Percentiles rank a stretch among this genome's conserved stretches.
Conservation (phyloP, 2,888 invertebrate genomes). For the Poecilus cupreus region DNA sequence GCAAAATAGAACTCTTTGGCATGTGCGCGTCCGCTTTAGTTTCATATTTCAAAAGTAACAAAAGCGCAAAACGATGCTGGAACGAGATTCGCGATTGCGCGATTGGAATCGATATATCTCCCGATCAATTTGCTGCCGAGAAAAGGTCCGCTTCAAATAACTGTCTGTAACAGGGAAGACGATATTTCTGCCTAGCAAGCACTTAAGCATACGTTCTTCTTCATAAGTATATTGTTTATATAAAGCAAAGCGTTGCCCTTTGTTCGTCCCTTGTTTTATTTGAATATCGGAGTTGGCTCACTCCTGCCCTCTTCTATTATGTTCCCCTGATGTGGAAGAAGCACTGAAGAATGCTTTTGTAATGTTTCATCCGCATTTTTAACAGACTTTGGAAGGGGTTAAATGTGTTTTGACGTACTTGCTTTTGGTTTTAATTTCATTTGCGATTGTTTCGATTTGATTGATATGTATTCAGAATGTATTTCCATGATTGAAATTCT, state of each 20-base stretch:
- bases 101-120: constrained; percentile 38
- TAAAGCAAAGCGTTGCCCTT: constrained; percentile 27
- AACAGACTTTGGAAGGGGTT: constrained; percentile 12
- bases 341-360: constrained; percentile 25
- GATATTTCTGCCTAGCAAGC: constrained; percentile 24
- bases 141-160: constrained; percentile 40
- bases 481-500: constrained; percentile 11
- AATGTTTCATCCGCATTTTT: constrained; percentile 10
- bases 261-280: constrained; percentile 44
- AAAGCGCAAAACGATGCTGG: constrained; percentile 13
- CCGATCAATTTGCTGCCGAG: background rate
- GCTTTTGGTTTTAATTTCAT: constrained; percentile 14
- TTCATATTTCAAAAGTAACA: constrained; percentile 46
- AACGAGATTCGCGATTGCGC: constrained; percentile 11
- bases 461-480: constrained; percentile 9
- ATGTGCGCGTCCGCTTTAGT: constrained; percentile 22
- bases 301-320: background rate
- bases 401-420: constrained; percentile 3
- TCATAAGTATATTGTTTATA: constrained; percentile 49
- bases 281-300: constrained; percentile 17
- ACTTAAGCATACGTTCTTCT: constrained; percentile 36
- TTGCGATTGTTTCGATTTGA: background rate
- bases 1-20: background rate
- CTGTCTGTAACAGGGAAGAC: constrained; percentile 45
- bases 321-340: background rate